Evolutionary conservation across 2,797 vertebrate genomes (phyloP).

Genomic region (Ataeniobius toweri): DNA sequence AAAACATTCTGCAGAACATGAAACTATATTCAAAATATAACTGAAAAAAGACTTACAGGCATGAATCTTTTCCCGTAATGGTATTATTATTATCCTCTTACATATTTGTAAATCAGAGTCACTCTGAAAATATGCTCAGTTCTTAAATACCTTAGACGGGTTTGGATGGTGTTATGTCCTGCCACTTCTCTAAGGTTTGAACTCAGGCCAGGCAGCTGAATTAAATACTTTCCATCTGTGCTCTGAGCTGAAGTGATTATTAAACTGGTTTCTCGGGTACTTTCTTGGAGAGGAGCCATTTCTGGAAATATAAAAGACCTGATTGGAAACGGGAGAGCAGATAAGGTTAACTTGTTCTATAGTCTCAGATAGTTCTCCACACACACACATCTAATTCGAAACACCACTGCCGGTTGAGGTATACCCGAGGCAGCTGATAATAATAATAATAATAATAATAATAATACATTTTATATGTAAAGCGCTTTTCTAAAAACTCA

Average conservation of each 20-base stretch:
- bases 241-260: neutral
- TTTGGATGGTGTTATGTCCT: constrained; percentile 1
- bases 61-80: neutral
- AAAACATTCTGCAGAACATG: neutral
- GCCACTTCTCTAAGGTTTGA: constrained; percentile 29
- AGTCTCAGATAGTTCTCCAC: neutral
- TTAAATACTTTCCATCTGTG: neutral
- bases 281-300: neutral
- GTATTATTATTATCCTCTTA: neutral
- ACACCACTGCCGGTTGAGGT: neutral
- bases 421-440: no score
- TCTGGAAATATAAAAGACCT: neutral
- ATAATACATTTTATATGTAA: no score
- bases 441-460: no score
- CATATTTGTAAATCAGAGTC: neutral
- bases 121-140: constrained; percentile 13
- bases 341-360: neutral
- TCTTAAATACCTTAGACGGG: neutral
- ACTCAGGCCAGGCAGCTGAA: constrained; percentile 17
- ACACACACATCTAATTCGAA: neutral
- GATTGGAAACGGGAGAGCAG: neutral
- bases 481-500: no score
- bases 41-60: neutral
- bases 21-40: neutral
- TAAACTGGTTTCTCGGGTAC: neutral